phyloP scores from a whole-genome alignment of 2,797 vertebrate species.

The Ceryle rudis region DNA sequence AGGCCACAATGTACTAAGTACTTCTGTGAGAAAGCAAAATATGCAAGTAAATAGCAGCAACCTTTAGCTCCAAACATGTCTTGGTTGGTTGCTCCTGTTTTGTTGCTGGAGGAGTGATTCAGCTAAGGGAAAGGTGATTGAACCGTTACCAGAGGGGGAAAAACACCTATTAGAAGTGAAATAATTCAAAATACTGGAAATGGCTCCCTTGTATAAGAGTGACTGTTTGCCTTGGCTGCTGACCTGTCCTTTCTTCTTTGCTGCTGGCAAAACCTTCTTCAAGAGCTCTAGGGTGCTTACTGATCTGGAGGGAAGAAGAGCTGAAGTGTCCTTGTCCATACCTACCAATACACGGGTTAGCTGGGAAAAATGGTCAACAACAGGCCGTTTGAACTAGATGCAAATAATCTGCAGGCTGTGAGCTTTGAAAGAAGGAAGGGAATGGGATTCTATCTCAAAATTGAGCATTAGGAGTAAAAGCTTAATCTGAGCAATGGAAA shows the following conservation, averaged over 20 bases:
- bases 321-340: background rate
- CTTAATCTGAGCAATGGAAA: background rate
- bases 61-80: background rate
- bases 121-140: slow-evolving; percentile 10
- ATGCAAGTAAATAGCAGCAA: background rate
- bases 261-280: background rate
- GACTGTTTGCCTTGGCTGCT: background rate
- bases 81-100: slow-evolving; percentile 1
- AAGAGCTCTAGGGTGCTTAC: background rate
- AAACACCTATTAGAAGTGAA: slow-evolving; percentile 4
- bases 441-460: background rate
- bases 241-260: background rate
- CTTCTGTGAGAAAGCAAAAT: background rate
- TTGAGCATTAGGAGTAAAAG: background rate
- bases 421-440: background rate
- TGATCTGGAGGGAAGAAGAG: background rate
- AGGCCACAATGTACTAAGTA: background rate
- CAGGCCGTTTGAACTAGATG: background rate
- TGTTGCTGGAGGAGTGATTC: background rate
- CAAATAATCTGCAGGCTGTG: background rate
- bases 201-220: background rate
- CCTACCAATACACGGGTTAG: background rate
- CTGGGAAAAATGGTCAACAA: background rate
- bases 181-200: background rate
- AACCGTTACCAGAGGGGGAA: background rate